Evolutionary conservation across 2,888 invertebrate genomes (phyloP).

Genomic region (Parnassius mnemosyne): DNA sequence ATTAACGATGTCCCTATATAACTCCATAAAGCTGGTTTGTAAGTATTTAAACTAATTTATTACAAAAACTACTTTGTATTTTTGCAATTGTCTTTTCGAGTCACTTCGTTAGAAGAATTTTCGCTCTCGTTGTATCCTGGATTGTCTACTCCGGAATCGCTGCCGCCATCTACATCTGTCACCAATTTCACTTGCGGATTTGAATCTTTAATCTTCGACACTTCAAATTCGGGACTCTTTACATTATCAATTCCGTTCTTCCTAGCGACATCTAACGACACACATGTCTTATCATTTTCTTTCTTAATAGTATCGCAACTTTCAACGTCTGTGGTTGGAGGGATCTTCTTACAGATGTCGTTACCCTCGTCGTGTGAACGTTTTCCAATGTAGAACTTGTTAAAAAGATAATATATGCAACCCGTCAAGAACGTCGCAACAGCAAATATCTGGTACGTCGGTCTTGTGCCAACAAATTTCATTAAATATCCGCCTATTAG

Average conservation of each 20-base stretch:
- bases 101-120: conserved; percentile 18
- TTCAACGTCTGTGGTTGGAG: conserved; percentile 59
- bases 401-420: conserved; percentile 84
- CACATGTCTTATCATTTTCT: conserved; percentile 42
- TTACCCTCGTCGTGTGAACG: conserved; percentile 74
- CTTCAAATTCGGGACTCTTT: conserved; percentile 35
- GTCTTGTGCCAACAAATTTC: conserved; percentile 85
- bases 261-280: conserved; percentile 53
- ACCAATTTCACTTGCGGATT: conserved; percentile 44
- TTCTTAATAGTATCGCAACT: conserved; percentile 45
- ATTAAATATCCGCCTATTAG: conserved; percentile 88
- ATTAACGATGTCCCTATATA: conserved; percentile 17
- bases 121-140: conserved; percentile 67
- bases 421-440: conserved; percentile 83
- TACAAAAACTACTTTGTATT: conserved; percentile 39
- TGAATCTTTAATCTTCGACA: conserved; percentile 28
- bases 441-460: conserved; percentile 86
- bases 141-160: conserved; percentile 73
- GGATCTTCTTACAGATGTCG: conserved; percentile 81
- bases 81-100: conserved; percentile 45
- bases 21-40: conserved; percentile 35
- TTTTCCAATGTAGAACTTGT: conserved; percentile 82
- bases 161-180: conserved; percentile 67
- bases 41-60: conserved; percentile 32
- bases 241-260: conserved; percentile 38